Evolutionary conservation across 2,113 vertebrate genomes (phyloP).

Genomic region (Oncorhynchus gorbuscha): DNA sequence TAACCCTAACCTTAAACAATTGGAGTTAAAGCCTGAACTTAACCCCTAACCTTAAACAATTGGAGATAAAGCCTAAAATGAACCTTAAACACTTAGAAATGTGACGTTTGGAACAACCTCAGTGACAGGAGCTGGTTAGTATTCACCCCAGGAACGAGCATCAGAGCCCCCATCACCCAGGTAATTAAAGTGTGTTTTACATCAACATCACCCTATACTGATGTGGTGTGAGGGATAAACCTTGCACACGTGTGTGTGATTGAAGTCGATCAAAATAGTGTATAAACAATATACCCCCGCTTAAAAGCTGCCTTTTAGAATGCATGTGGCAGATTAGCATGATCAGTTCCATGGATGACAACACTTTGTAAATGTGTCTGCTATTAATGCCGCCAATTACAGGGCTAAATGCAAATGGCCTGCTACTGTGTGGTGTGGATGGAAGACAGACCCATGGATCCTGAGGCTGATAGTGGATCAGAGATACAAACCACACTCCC

Average conservation of each 20-base stretch:
- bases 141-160: constrained; percentile 52
- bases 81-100: no score
- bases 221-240: constrained; percentile 35
- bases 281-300: not conserved
- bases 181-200: constrained; percentile 72
- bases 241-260: constrained; percentile 38
- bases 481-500: no score
- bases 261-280: constrained; percentile 56
- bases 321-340: not conserved
- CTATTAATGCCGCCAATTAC: not conserved
- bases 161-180: constrained; percentile 40
- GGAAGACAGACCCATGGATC: no score
- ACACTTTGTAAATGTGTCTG: not conserved
- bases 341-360: not conserved
- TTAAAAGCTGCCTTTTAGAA: not conserved
- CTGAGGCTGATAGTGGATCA: no score
- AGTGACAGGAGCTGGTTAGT: constrained; percentile 44
- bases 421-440: not conserved
- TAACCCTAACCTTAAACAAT: no score
- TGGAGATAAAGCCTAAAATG: no score
- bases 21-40: no score
- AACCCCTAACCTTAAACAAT: no score
- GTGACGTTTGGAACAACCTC: no score
- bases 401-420: not conserved
- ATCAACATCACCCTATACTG: constrained; percentile 53